Conservation (phyloP, 2,797 vertebrate genomes). For the Lepidocolaptes lacrymiger region DNA sequence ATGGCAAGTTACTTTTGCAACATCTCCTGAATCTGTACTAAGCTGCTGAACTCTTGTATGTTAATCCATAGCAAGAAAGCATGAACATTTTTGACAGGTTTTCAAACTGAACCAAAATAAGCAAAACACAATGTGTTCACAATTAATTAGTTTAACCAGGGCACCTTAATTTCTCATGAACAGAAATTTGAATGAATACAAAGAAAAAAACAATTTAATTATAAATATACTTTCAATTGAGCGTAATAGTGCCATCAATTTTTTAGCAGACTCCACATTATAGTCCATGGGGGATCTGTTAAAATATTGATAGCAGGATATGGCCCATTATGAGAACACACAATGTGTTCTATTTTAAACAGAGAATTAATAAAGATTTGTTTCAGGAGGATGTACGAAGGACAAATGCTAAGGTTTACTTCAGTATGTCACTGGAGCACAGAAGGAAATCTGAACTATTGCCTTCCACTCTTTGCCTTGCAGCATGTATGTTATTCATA, state of each 20-base stretch:
- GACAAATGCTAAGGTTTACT: background rate
- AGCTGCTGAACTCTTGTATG: background rate
- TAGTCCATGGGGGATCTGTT: slow-evolving; percentile 61
- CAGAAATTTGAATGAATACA: slow-evolving; percentile 40
- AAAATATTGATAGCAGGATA: slow-evolving; percentile 75
- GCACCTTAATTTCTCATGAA: background rate
- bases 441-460: background rate
- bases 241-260: slow-evolving; percentile 64
- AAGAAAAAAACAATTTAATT: slow-evolving; percentile 54
- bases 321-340: slow-evolving; percentile 36
- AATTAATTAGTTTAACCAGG: slow-evolving; percentile 20
- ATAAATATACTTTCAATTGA: slow-evolving; percentile 31
- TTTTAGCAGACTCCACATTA: slow-evolving; percentile 64
- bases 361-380: slow-evolving; percentile 63
- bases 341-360: slow-evolving; percentile 57
- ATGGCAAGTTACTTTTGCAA: background rate
- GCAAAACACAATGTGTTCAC: background rate
- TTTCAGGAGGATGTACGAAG: slow-evolving; percentile 32
- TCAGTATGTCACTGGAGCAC: background rate
- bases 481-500: background rate
- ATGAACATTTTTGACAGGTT: background rate
- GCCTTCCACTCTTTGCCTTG: background rate
- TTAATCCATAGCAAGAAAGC: background rate
- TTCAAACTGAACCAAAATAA: slow-evolving; percentile 21
- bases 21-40: background rate